Percentiles rank a stretch among this genome's conserved stretches.
Evolutionary conservation across 2,113 vertebrate genomes (phyloP).

Genomic region (Podiceps cristatus): DNA sequence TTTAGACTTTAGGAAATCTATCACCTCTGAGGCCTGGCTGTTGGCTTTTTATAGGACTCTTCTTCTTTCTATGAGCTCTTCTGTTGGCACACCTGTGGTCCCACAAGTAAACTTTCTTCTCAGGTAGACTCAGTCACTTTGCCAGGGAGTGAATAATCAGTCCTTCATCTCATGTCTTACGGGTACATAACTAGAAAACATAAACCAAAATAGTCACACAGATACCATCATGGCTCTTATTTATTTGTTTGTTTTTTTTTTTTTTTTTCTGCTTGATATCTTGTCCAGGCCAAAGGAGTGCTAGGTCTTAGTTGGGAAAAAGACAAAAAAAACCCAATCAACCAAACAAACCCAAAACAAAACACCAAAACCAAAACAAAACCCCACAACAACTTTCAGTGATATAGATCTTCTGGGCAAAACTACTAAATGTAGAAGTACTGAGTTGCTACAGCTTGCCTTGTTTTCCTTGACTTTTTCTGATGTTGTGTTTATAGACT

Average conservation of each 20-base stretch:
- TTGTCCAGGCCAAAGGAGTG: background rate
- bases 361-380: too few species aligned
- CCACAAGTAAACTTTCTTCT: background rate
- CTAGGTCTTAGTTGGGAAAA: background rate
- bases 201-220: background rate
- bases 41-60: background rate
- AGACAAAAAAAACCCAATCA: too few species aligned
- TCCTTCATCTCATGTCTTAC: background rate
- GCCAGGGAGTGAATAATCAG: background rate
- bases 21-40: background rate
- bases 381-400: background rate
- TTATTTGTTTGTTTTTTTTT: accelerated
- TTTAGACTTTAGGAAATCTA: background rate
- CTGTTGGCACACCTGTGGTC: background rate
- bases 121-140: background rate
- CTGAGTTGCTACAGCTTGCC: background rate
- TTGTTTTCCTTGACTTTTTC: background rate
- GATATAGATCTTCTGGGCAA: background rate
- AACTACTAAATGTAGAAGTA: background rate
- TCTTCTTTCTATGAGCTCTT: background rate
- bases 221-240: background rate
- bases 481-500: background rate
- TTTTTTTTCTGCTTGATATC: background rate
- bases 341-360: too few species aligned
- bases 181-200: background rate